Percentiles rank a stretch among this genome's conserved stretches.
Evolutionary conservation across 2,888 invertebrate species (phyloP).

Genomic region (Artemia sp.): DNA sequence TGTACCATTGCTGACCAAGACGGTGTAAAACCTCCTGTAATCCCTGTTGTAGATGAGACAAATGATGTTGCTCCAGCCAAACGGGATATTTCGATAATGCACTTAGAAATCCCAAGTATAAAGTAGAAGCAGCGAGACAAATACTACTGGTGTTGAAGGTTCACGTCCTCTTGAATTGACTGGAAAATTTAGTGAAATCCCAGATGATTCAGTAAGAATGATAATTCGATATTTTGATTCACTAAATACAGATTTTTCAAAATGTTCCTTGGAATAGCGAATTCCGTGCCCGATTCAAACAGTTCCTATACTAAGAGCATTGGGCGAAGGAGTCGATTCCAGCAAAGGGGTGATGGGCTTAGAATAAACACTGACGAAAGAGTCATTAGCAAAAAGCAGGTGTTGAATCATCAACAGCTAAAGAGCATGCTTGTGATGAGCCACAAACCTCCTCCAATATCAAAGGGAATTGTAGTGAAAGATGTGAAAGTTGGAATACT

Average conservation of each 20-base stretch:
- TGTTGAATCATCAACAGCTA: no score
- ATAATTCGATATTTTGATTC: no score
- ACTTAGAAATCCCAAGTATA: background rate
- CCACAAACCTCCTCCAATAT: background rate
- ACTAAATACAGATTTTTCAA: no score
- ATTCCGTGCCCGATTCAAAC: no score
- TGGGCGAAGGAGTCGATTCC: no score
- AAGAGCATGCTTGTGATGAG: background rate
- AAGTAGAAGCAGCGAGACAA: background rate
- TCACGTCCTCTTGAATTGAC: background rate
- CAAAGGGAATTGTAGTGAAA: background rate
- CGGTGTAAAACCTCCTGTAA: background rate
- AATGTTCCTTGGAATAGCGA: no score
- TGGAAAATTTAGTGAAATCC: background rate
- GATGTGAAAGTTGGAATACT: background rate
- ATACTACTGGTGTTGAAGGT: conserved; percentile 8
- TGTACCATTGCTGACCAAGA: background rate
- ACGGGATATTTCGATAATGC: background rate
- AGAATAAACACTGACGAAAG: no score
- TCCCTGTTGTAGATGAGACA: conserved; percentile 1
- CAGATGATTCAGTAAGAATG: no score
- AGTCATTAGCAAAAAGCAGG: no score
- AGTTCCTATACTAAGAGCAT: no score
- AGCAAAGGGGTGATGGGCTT: no score
- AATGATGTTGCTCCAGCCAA: background rate